A percentile compares a stretch with the other conserved stretches of the same genome.
phyloP scores from a whole-genome alignment of 2,888 invertebrate genomes.

The Drosophila kambysellisi region DNA sequence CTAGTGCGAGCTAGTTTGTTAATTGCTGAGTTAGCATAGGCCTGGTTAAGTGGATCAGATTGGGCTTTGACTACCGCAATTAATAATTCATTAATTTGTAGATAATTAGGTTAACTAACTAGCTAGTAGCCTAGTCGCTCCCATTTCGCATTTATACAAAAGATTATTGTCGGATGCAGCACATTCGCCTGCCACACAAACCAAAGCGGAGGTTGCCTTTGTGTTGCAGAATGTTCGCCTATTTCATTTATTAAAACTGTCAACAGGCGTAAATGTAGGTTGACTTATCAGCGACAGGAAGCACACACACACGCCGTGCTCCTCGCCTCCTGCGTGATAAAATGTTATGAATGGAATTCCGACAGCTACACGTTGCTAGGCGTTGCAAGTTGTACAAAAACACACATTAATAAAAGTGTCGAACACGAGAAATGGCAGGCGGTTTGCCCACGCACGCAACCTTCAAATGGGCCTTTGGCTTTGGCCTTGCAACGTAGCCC shows the following conservation, averaged over 20 bases:
- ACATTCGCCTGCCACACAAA: background rate
- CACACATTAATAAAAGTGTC: constrained; percentile 76
- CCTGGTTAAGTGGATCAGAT: background rate
- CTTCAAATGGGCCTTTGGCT: constrained; percentile 56
- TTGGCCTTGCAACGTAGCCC: constrained; percentile 64
- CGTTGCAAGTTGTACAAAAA: constrained; percentile 56
- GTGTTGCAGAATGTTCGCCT: constrained; percentile 28
- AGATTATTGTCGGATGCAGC: background rate
- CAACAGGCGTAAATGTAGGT: constrained; percentile 51
- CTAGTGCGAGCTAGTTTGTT: background rate
- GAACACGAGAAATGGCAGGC: constrained; percentile 53
- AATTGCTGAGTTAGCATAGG: background rate
- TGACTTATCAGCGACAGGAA: constrained; percentile 35
- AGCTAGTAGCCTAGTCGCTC: background rate
- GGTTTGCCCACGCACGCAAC: constrained; percentile 58
- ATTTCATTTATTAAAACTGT: constrained; percentile 70
- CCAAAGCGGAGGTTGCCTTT: constrained; percentile 7
- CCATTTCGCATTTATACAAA: background rate
- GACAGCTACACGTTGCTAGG: constrained; percentile 53
- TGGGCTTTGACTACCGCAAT: background rate
- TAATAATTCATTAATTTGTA: background rate
- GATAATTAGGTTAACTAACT: background rate
- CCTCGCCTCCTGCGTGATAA: constrained; percentile 37
- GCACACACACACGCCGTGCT: constrained; percentile 24
- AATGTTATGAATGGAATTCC: constrained; percentile 73